Percentiles rank a stretch among this genome's conserved stretches.
Conservation (phyloP, 2,888 invertebrate genomes). For the Tetragonisca angustula region DNA sequence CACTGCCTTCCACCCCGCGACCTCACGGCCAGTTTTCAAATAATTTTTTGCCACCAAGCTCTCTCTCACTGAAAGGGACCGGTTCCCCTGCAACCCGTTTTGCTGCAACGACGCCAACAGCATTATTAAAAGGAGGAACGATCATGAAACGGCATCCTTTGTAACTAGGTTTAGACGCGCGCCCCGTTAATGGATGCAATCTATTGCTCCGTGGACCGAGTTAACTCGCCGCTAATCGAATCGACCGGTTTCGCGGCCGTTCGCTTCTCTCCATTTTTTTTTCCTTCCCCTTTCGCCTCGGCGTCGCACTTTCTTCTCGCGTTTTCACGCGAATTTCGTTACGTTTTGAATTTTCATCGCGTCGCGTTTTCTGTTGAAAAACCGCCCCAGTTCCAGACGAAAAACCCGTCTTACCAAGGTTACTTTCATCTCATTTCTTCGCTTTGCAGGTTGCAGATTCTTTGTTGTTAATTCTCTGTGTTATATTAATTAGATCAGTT, state of each 20-base stretch:
- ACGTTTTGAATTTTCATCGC: too few species aligned
- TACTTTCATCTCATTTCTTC: too few species aligned
- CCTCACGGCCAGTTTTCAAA: conserved; percentile 57
- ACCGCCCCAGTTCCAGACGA: too few species aligned
- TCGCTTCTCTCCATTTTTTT: background rate
- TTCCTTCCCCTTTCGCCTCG: background rate
- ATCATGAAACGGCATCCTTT: conserved; percentile 64
- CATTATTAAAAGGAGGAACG: conserved; percentile 58
- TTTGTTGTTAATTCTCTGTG: too few species aligned
- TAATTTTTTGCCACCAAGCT: conserved; percentile 52
- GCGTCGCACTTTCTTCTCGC: background rate
- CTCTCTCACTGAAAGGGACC: conserved; percentile 22
- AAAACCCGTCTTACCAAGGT: too few species aligned
- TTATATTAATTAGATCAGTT: too few species aligned
- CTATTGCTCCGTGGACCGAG: conserved; percentile 69
- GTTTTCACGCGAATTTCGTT: too few species aligned
- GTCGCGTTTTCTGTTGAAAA: too few species aligned
- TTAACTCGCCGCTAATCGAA: conserved; percentile 76
- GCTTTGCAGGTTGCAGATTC: too few species aligned
- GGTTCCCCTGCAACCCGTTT: background rate
- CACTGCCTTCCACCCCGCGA: too few species aligned
- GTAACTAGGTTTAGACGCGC: conserved; percentile 79
- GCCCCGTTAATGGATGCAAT: conserved; percentile 78
- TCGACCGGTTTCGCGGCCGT: conserved; percentile 61
- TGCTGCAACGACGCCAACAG: conserved; percentile 3